Evolutionary conservation across 1,140 invertebrate species (phyloP).

Genomic region (Drosophila melanica): DNA sequence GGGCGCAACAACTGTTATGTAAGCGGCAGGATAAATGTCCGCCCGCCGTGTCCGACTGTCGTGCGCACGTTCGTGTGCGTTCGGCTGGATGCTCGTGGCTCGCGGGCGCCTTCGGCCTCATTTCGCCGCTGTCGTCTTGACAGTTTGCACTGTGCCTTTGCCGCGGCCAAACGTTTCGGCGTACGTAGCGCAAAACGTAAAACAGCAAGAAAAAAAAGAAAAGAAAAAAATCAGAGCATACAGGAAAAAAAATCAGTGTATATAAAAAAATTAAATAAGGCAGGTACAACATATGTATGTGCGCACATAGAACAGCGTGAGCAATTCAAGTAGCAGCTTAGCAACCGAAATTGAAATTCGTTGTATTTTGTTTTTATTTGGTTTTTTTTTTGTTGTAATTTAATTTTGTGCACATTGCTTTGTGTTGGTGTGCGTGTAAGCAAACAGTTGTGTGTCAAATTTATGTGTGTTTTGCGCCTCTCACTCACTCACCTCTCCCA

Average conservation of each 20-base stretch:
- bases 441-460: conserved; percentile 18
- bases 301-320: conserved; percentile 10
- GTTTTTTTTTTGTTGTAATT: conserved; percentile 21
- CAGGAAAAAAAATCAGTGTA: background rate
- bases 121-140: conserved; percentile 51
- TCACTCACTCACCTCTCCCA: conserved; percentile 37
- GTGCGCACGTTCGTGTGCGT: conserved; percentile 7
- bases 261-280: conserved; percentile 14
- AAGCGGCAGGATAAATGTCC: conserved; percentile 52
- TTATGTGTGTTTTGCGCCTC: conserved; percentile 15
- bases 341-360: conserved; percentile 58
- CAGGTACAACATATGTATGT: conserved; percentile 23
- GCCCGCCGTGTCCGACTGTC: conserved; percentile 1
- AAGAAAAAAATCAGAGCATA: conserved; percentile 39
- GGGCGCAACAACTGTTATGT: conserved; percentile 49
- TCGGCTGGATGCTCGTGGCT: background rate
- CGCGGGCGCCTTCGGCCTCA: conserved; percentile 26
- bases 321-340: conserved; percentile 35
- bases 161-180: conserved; percentile 49
- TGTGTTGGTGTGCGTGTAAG: background rate
- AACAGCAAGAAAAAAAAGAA: conserved; percentile 30
- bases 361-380: background rate
- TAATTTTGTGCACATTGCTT: conserved; percentile 44
- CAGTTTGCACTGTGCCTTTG: conserved; percentile 73
- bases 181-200: conserved; percentile 47